Evolutionary conservation across 2,797 vertebrate species (phyloP).

Genomic region (Mallotus villosus): DNA sequence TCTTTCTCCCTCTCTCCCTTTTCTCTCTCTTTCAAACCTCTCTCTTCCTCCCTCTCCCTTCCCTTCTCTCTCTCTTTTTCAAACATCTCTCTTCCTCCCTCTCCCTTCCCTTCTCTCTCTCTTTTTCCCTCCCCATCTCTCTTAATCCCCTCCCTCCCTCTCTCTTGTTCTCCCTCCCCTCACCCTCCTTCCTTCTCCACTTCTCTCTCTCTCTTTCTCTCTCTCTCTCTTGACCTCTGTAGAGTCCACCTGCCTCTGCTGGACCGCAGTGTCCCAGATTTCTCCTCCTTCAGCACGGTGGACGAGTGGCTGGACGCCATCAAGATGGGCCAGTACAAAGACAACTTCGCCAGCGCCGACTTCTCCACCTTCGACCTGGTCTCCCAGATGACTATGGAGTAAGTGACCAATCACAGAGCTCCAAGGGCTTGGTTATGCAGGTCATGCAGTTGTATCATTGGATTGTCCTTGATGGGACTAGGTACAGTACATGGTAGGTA

Average conservation of each 20-base stretch:
- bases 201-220: constrained; percentile 20
- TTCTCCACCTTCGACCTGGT: constrained; percentile 94
- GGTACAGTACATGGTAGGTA: too few species aligned
- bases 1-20: too few species aligned
- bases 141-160: too few species aligned
- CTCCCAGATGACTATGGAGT: constrained; percentile 99
- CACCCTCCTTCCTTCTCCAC: neutral
- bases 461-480: too few species aligned
- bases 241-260: constrained; percentile 95
- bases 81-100: too few species aligned
- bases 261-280: constrained; percentile 96
- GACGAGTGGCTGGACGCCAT: constrained; percentile 99
- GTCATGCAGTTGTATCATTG: too few species aligned
- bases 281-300: constrained; percentile 96
- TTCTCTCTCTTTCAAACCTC: too few species aligned
- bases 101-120: too few species aligned
- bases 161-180: constrained; percentile 8
- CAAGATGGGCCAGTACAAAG: constrained; percentile 99
- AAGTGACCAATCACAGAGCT: constrained; percentile 67
- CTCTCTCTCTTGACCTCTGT: constrained; percentile 34
- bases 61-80: too few species aligned
- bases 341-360: constrained; percentile 90
- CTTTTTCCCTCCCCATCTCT: too few species aligned
- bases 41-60: too few species aligned
- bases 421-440: neutral